Evolutionary conservation across 1,140 invertebrate species (phyloP), one percentile per base, ranked within the genome.

Genomic region (Anoplolepis gracilipes): DNA sequence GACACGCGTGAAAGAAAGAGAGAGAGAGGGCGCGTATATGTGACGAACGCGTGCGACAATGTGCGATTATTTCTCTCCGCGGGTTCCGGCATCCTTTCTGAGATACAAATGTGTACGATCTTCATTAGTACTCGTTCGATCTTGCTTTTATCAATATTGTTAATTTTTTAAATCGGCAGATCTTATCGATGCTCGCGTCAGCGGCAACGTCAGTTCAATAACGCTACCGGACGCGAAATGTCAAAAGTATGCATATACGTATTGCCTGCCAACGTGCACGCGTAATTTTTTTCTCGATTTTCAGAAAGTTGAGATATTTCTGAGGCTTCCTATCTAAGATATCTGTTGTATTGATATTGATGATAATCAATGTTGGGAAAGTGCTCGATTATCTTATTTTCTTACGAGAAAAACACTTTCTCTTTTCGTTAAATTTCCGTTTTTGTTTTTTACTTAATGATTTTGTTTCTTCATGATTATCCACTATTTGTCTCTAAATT

Each of bases 211-310:
- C 76, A 46, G 25, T 46, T 65, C 36, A 36, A 10, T 11, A 72
- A 89, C 61, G 87, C 87, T 86, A 89, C 90, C 91, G 91, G 92
- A 92, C 87, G 87, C 88, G 86, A 93, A 93, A 93, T 79, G 92
- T 93, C 92, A 93, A 93, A 92, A 93, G 88, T n/a, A n/a, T n/a
- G n/a, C 92, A 90, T 92, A 92, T 92, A 90, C 28, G 76, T 90
- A 70, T 55, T 28, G 28, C 59, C 39, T 65, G 46, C 39, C 55
- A 85, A 70, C 67, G 49, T 57, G 81, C 62, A 78, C 61, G 62
- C 73, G 73, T 55, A 33, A 73, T 73, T 57, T 39, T 36, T 57
- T 10, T 49, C n/a, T 11, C 1, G n/a, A 53, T 33, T 1, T 10
- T 16, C 10, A 19, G 13, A 11, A 30, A 39, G 2, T 10, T n/a